Evolutionary conservation across 1,140 invertebrate species (phyloP).

Genomic region (Leptinotarsa undecemlineata): DNA sequence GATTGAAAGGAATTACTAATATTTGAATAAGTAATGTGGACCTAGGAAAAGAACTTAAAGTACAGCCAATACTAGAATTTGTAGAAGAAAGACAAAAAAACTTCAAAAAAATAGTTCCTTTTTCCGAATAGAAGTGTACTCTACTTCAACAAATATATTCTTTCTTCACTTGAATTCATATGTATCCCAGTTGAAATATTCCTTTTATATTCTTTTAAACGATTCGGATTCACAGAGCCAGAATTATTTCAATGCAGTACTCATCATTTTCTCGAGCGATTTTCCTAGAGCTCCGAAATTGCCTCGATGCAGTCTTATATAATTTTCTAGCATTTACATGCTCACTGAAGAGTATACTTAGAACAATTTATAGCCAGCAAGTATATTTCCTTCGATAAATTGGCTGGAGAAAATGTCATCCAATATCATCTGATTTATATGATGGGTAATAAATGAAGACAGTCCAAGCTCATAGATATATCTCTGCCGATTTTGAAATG

Average conservation of each 20-base stretch:
- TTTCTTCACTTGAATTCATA: no score
- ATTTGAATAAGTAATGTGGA: no score
- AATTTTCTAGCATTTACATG: constrained; percentile 19
- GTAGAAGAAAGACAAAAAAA: no score
- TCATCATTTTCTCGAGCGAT: constrained; percentile 1
- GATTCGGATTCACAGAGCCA: background rate
- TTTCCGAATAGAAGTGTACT: no score
- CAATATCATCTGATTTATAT: constrained; percentile 1
- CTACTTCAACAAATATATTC: no score
- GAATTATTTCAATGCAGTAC: constrained; percentile 10
- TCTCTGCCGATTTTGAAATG: background rate
- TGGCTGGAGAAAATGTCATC: background rate
- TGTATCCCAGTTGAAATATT: no score
- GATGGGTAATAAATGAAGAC: constrained; percentile 8
- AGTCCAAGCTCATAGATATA: background rate
- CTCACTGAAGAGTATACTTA: constrained; percentile 16
- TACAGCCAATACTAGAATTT: no score
- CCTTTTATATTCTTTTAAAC: background rate
- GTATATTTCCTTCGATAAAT: constrained; percentile 14
- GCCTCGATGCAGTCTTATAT: constrained; percentile 9
- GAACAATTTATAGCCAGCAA: constrained; percentile 10
- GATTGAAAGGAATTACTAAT: no score
- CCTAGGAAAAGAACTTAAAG: no score
- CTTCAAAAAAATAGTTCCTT: no score
- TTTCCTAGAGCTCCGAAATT: background rate